Evolutionary conservation across 2,797 vertebrate species (phyloP).

Genomic region (Notolabrus celidotus): DNA sequence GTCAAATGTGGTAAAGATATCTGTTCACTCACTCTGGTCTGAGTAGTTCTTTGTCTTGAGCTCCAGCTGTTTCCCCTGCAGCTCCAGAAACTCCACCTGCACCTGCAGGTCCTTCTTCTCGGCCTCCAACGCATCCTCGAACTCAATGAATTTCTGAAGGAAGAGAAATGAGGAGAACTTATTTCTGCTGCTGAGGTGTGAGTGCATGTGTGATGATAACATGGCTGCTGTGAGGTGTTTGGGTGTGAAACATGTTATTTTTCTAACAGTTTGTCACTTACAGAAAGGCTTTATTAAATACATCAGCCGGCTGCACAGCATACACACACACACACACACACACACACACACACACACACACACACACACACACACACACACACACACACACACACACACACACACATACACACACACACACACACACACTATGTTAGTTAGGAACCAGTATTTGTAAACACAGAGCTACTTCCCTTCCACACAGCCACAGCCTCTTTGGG

Average conservation of each 20-base stretch:
- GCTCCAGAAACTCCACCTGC: slow-evolving; percentile 94
- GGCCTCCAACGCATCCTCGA: slow-evolving; percentile 96
- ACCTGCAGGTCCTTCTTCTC: slow-evolving; percentile 98
- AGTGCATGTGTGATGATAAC: not conserved
- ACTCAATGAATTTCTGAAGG: slow-evolving; percentile 96
- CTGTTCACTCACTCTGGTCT: slow-evolving; percentile 92
- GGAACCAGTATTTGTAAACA: slow-evolving; percentile 13
- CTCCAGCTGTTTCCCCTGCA: slow-evolving; percentile 95
- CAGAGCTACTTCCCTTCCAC: slow-evolving; percentile 19
- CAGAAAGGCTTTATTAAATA: slow-evolving; percentile 3
- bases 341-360: slow-evolving; percentile 14
- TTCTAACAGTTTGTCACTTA: not conserved
- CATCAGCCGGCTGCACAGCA: not conserved
- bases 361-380: slow-evolving; percentile 9
- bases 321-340: slow-evolving; percentile 8
- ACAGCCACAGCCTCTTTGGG: slow-evolving; percentile 19
- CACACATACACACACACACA: slow-evolving; percentile 12
- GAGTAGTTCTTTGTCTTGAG: slow-evolving; percentile 96
- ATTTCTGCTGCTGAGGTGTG: not conserved
- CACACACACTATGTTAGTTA: slow-evolving; percentile 6
- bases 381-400: slow-evolving; percentile 8
- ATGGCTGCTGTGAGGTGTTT: not conserved
- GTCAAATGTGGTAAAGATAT: not conserved
- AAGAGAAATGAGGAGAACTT: not conserved
- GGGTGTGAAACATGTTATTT: not conserved